phyloP scores from a whole-genome alignment of 2,113 vertebrate species.

The Calidris pygmaea region DNA sequence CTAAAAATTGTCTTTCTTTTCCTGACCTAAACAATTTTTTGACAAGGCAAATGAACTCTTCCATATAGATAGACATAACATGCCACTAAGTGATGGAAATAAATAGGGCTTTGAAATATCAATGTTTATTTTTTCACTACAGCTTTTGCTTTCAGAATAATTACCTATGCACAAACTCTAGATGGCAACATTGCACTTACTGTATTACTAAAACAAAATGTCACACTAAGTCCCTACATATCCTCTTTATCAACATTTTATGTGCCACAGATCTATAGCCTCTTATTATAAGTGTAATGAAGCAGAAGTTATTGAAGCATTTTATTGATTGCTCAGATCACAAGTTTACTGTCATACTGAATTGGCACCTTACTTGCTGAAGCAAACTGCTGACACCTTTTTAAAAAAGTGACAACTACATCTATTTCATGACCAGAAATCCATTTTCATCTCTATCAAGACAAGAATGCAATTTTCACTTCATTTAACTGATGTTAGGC shows the following conservation, averaged over 20 bases:
- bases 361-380: constrained; percentile 91
- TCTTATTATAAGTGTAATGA: constrained; percentile 94
- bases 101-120: constrained; percentile 15
- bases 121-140: background rate
- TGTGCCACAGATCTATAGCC: constrained; percentile 87
- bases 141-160: constrained; percentile 53
- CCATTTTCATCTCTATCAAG: constrained; percentile 96
- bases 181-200: constrained; percentile 90
- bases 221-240: constrained; percentile 66
- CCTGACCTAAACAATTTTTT: constrained; percentile 16
- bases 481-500: constrained; percentile 92
- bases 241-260: constrained; percentile 83
- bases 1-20: background rate
- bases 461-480: constrained; percentile 97
- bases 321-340: constrained; percentile 95
- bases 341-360: constrained; percentile 91
- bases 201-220: constrained; percentile 69
- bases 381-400: constrained; percentile 96
- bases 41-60: constrained; percentile 18
- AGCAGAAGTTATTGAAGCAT: constrained; percentile 91
- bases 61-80: background rate
- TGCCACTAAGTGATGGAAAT: constrained; percentile 9
- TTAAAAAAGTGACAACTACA: constrained; percentile 94
- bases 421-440: constrained; percentile 94
- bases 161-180: constrained; percentile 83